Evolutionary conservation across 1,140 invertebrate genomes (phyloP).

Genomic region (Grapholita molesta): DNA sequence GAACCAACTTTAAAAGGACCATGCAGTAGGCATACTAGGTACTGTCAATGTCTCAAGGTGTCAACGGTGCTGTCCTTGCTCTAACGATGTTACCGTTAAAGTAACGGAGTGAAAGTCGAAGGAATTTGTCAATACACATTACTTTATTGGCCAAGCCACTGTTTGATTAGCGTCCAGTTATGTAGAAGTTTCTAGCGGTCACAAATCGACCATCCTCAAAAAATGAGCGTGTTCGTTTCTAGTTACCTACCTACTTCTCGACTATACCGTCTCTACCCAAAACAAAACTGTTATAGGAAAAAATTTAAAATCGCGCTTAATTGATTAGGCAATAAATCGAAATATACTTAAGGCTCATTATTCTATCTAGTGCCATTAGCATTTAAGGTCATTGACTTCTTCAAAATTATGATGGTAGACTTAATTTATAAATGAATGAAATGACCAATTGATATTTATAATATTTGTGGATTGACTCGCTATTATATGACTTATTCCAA

Average conservation of each 20-base stretch:
- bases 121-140: not conserved
- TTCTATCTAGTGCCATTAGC: not conserved
- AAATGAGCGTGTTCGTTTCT: too few species aligned
- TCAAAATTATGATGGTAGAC: not conserved
- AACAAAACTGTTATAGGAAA: too few species aligned
- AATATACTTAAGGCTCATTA: not conserved
- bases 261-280: too few species aligned
- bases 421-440: not conserved
- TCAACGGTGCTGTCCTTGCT: conserved; percentile 10
- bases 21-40: too few species aligned
- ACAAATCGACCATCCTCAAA: not conserved
- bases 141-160: not conserved
- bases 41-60: too few species aligned
- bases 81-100: not conserved
- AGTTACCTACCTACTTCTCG: too few species aligned
- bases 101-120: conserved; percentile 5
- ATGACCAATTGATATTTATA: not conserved
- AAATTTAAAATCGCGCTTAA: not conserved
- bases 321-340: not conserved
- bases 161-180: not conserved
- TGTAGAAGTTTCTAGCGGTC: not conserved
- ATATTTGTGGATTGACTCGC: not conserved
- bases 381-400: not conserved
- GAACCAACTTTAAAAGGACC: too few species aligned
- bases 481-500: not conserved